These are phyloP conservation scores for Trachymyrmex septentrionalis DNA, from an alignment of 1,140 invertebrate genomes.

Conservation along the genomic window DNA sequence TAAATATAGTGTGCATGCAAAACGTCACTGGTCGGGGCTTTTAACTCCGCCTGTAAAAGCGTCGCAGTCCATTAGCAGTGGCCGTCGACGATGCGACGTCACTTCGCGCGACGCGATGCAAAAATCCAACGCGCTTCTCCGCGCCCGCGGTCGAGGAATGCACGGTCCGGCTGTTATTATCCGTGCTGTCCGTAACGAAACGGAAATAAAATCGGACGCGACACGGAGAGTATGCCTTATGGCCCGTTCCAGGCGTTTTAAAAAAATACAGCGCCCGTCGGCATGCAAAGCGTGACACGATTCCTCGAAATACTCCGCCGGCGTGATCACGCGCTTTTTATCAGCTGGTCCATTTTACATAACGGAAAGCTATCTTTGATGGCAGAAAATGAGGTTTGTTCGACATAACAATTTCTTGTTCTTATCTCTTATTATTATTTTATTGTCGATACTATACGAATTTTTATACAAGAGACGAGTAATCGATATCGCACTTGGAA, in stretches of 20 bases:
- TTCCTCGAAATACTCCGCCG: background rate
- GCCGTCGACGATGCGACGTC: constrained; percentile 67
- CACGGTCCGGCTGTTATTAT: constrained; percentile 42
- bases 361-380: background rate
- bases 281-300: background rate
- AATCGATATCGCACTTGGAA: background rate
- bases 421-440: constrained; percentile 3
- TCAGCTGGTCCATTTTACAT: background rate
- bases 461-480: background rate
- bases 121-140: constrained; percentile 62
- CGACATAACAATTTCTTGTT: background rate
- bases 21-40: constrained; percentile 77
- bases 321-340: background rate
- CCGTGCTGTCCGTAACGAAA: constrained; percentile 44
- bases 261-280: background rate
- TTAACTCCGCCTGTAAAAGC: constrained; percentile 78
- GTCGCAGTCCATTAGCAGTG: constrained; percentile 77
- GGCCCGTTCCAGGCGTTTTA: background rate
- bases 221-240: background rate
- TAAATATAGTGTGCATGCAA: constrained; percentile 74
- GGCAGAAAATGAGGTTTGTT: background rate
- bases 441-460: background rate
- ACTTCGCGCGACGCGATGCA: constrained; percentile 62
- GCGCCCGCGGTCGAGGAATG: background rate
- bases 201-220: constrained; percentile 47